Base-by-base conservation (phyloP, 2,888 invertebrate genomes). In the Tetheella fluctuosa region DNA sequence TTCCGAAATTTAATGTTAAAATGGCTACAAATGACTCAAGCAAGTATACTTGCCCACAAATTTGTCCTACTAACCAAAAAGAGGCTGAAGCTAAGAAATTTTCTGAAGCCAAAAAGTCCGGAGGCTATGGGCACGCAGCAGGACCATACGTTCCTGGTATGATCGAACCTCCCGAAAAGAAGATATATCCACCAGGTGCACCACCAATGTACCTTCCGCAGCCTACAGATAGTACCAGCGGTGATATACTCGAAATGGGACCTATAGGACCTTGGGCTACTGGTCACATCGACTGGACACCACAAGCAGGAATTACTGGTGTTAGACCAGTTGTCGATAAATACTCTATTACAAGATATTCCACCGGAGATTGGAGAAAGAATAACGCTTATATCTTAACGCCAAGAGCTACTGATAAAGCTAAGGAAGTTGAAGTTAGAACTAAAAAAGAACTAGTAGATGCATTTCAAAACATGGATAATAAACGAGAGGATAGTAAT, bases 291-390 rank as follows among this genome's bases (percentile, higher is more conserved):
- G 95, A 96, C 83, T 97, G 96, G 95, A 95, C 95, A 17, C 96
- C 96, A 0, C 89, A 95, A 74, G 95, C 95, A 0, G 96, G 96
- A 0, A 91, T 95, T 39, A 96, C 96, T 0, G 97, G 97, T 6
- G 95, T 96, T 0, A 89, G 96, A 62, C 97, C 97, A 0, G 95
- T 97, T 0, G 96, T 96, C 1, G 96, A 97, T 85, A 96, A 95
- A 71, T 97, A 97, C 80, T 96, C 96, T 0, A 95, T 97, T 54
- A 96, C 96, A 0, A 93, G 95, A 67, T 96, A 94, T 73, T 96
- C 96, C 62, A 95, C 95, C 2, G 95, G 95, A 4, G 96, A 96
- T 81, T 97, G 97, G 97, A 93, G 96, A 37, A 85, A 91, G 30
- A 91, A 94, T 64, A 95, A 95, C 70, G 81, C 89, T 59, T 91